Base-by-base conservation (phyloP, 2,797 vertebrate species). In the Xyrichtys novacula region DNA sequence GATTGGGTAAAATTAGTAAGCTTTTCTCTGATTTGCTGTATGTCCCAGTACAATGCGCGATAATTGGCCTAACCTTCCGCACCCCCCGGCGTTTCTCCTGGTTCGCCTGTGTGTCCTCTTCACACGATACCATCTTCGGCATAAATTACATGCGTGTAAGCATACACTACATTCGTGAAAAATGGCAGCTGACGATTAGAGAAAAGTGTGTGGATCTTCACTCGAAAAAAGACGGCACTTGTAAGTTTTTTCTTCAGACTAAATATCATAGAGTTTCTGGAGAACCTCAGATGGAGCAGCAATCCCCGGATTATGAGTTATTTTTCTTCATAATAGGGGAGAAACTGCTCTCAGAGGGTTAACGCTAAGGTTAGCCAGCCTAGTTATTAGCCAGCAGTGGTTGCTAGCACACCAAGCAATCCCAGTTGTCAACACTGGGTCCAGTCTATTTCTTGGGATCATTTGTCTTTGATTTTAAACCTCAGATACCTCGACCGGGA, bases 131-230 rank as follows among this genome's bases (percentile, higher is more conserved):
- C 3, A 88, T 90, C 82, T 91, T 86, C 55, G 85, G 79, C 83
- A 63, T 86, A 78, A 72, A 87, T 87, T 89, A 90, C 78, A 84
- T 85, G 77, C 88, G 87, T 85, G 85, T 88, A 87, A 77, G 77
- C 83, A 70, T 82, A 88, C 87, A 84, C 85, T 87, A 91, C 86
- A 85, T 84, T 87, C 46, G 87, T 81, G 83, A 86, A 89, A 91
- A 88, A 93, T 91, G 91, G 91, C 90, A 92, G 88, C 88, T 87
- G 90, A 78, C 86, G 88, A 89, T 74, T 90, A 91, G 81, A 85
- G 78, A 85, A 88, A 91, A 91, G 88, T 85, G 76, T 80, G 76
- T 79, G 79, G 78, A 81, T 83, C 86, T 85, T 88, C 74, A 65
- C 52, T 85, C 81, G 76, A 71, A 72, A 85, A 88, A 74, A 68